phyloP scores from a whole-genome alignment of 2,888 invertebrate species.

The Habroteleia sp. region DNA sequence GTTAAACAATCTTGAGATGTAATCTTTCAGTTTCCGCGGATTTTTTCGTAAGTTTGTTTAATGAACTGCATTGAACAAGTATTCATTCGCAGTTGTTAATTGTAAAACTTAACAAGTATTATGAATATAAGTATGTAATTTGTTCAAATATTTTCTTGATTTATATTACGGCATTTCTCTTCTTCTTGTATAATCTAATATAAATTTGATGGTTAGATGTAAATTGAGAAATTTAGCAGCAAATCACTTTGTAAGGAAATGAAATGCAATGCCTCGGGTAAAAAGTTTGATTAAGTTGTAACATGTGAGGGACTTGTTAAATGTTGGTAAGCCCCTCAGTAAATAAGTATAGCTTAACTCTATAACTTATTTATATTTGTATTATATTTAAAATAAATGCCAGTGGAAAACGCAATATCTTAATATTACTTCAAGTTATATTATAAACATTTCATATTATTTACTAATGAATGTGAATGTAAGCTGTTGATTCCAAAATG shows the following conservation, averaged over 20 bases:
- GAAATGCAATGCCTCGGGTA: conserved; percentile 49
- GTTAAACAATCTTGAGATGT: conserved; percentile 31
- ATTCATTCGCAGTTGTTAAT: too few relatives aligned
- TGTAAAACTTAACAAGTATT: too few relatives aligned
- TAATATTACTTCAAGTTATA: too few relatives aligned
- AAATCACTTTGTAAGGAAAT: conserved; percentile 40
- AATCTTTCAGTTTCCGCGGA: conserved; percentile 4
- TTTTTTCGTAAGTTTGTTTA: too few relatives aligned
- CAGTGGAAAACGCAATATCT: too few relatives aligned
- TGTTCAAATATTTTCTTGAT: too few relatives aligned
- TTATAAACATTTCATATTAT: too few relatives aligned
- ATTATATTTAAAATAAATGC: not conserved
- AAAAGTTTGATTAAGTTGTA: conserved; percentile 47
- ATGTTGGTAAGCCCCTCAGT: not conserved
- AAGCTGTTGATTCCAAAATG: too few relatives aligned
- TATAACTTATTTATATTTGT: conserved; percentile 2
- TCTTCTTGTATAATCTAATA: conserved; percentile 10
- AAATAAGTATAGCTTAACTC: conserved; percentile 17
- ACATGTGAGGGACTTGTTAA: conserved; percentile 26
- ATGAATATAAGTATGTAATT: too few relatives aligned
- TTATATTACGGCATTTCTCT: too few relatives aligned
- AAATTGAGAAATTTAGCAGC: conserved; percentile 15
- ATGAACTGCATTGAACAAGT: conserved; percentile 1
- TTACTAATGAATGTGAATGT: too few relatives aligned
- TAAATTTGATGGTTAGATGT: conserved; percentile 29